Percentiles rank a stretch among this genome's conserved stretches.
Evolutionary conservation across 2,797 vertebrate genomes (phyloP).

Genomic region (Zalophus californianus): DNA sequence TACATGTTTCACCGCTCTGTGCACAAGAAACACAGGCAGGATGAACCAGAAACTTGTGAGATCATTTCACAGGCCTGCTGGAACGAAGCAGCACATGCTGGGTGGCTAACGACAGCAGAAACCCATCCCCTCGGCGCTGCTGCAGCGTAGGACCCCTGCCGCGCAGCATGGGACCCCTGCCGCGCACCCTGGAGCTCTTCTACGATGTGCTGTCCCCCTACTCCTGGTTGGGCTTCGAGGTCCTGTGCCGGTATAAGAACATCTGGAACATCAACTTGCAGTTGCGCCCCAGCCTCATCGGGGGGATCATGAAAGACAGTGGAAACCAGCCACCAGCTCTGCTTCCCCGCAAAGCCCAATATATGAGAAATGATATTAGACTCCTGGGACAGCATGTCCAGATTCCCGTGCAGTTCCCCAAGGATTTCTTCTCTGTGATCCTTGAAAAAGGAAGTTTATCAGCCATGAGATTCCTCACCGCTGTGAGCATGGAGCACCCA

Average conservation of each 20-base stretch:
- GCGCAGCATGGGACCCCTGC: too few relatives aligned
- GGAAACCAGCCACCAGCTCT: slow-evolving; percentile 93
- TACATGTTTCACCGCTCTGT: not conserved
- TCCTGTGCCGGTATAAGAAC: slow-evolving; percentile 93
- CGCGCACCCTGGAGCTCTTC: too few relatives aligned
- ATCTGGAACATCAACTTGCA: slow-evolving; percentile 94
- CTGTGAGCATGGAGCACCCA: slow-evolving; percentile 86
- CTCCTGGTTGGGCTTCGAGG: too few relatives aligned
- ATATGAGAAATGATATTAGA: slow-evolving; percentile 89
- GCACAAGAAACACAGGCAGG: not conserved
- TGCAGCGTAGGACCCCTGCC: too few relatives aligned
- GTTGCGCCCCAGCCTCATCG: slow-evolving; percentile 91
- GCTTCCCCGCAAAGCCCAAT: slow-evolving; percentile 91
- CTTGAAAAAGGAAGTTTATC: slow-evolving; percentile 90
- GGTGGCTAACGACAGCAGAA: not conserved
- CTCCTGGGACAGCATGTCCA: slow-evolving; percentile 88
- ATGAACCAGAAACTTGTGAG: not conserved
- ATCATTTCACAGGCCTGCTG: not conserved
- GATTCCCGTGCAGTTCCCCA: slow-evolving; percentile 88
- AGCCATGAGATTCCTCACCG: slow-evolving; percentile 95
- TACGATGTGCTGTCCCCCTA: too few relatives aligned
- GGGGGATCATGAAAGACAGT: slow-evolving; percentile 91
- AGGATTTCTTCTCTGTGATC: slow-evolving; percentile 87
- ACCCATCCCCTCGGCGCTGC: too few relatives aligned
- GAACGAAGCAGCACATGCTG: not conserved